phyloP scores from a whole-genome alignment of 2,888 invertebrate species.

The Unio pictorum region DNA sequence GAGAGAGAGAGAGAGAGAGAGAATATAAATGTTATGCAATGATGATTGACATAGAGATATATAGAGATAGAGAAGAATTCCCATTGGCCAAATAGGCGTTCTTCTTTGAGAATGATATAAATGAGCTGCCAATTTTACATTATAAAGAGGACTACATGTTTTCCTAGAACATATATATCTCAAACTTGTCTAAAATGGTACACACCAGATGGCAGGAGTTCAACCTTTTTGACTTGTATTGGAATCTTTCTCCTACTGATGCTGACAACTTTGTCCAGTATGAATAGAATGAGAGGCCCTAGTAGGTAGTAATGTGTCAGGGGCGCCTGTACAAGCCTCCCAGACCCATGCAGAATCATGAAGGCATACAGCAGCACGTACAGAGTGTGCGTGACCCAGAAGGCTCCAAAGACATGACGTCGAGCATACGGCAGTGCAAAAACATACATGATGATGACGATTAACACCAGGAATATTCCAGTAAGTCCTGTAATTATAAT shows the following conservation, averaged over 20 bases:
- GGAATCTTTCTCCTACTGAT: slow-evolving; percentile 76
- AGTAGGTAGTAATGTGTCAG: slow-evolving; percentile 76
- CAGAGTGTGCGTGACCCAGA: slow-evolving; percentile 77
- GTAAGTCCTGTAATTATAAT: slow-evolving; percentile 72
- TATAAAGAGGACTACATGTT: too few relatives aligned
- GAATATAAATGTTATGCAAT: too few relatives aligned
- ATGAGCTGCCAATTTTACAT: too few relatives aligned
- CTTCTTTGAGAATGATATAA: too few relatives aligned
- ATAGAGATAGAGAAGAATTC: too few relatives aligned
- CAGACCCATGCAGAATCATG: slow-evolving; percentile 77
- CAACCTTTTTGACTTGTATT: slow-evolving; percentile 75
- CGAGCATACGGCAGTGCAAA: slow-evolving; percentile 76
- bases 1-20: too few relatives aligned
- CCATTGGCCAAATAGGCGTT: too few relatives aligned
- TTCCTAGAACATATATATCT: too few relatives aligned
- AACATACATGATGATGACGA: slow-evolving; percentile 75
- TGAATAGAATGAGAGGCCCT: slow-evolving; percentile 76
- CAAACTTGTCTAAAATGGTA: too few relatives aligned
- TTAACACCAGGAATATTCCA: slow-evolving; percentile 74
- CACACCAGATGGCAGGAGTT: slow-evolving; percentile 77
- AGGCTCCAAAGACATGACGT: slow-evolving; percentile 75
- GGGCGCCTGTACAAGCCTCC: slow-evolving; percentile 75
- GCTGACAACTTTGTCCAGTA: slow-evolving; percentile 76
- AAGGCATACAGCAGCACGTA: slow-evolving; percentile 77
- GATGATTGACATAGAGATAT: too few relatives aligned